These are phyloP conservation scores for Scalopus aquaticus DNA, from an alignment of 2,113 vertebrate species.

Conservation along the genomic window DNA sequence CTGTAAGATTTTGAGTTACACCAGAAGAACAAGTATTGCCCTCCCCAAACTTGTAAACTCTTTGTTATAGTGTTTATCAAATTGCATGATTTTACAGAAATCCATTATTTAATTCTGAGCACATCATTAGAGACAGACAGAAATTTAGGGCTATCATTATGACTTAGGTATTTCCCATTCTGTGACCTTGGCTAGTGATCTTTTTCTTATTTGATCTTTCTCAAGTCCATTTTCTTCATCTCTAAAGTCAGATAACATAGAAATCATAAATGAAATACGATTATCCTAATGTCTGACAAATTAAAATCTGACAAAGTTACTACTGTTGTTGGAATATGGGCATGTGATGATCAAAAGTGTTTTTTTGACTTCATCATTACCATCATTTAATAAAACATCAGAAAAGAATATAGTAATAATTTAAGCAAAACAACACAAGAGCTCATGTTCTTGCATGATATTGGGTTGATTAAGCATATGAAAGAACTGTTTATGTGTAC, in stretches of 20 bases:
- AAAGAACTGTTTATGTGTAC: background rate
- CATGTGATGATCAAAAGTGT: background rate
- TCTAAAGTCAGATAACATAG: background rate
- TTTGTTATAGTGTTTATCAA: background rate
- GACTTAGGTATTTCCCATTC: background rate
- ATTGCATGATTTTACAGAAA: background rate
- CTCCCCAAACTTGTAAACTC: accelerated
- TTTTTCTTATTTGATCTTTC: background rate
- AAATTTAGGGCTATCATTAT: background rate
- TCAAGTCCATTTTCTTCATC: background rate
- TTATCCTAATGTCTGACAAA: background rate
- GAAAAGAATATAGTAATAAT: background rate
- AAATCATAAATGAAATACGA: background rate
- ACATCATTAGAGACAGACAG: background rate
- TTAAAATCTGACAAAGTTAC: background rate
- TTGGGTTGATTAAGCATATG: background rate
- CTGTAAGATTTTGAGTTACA: background rate
- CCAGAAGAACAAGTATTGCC: background rate
- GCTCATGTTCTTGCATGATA: background rate
- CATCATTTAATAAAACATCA: background rate
- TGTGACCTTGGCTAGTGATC: background rate
- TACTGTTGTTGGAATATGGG: background rate
- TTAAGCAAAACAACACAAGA: background rate
- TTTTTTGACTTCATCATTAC: background rate
- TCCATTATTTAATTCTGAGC: background rate